These are phyloP conservation scores for Stenodera caucasica DNA, from an alignment of 2,888 invertebrate species.

Conservation along the genomic window DNA sequence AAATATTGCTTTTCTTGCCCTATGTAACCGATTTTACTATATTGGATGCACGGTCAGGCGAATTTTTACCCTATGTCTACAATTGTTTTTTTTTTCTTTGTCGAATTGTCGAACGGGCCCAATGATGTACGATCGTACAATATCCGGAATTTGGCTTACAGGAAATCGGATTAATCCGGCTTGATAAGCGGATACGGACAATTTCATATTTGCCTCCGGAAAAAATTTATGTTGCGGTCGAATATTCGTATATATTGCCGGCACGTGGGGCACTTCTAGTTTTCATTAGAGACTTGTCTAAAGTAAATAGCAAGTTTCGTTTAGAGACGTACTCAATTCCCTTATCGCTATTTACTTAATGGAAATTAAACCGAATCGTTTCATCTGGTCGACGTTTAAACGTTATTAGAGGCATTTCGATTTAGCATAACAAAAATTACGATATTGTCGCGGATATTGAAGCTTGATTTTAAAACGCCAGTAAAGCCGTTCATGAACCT, in stretches of 20 bases:
- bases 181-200: neutral
- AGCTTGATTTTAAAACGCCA: too few relatives aligned
- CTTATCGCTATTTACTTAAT: neutral
- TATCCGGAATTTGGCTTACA: neutral
- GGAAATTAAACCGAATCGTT: neutral
- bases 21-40: constrained; percentile 19
- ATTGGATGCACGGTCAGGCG: constrained; percentile 35
- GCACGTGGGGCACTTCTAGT: too few relatives aligned
- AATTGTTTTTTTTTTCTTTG: neutral
- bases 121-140: neutral
- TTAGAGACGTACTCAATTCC: neutral
- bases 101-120: neutral
- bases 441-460: too few relatives aligned
- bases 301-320: neutral
- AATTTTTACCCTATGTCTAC: constrained; percentile 12
- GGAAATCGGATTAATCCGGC: neutral
- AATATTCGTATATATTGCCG: too few relatives aligned
- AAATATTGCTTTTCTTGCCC: constrained; percentile 36
- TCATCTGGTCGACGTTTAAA: neutral
- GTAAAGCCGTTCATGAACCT: too few relatives aligned
- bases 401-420: neutral
- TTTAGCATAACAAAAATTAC: neutral
- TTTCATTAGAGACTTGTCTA: neutral
- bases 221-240: too few relatives aligned
- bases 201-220: constrained; percentile 5